phyloP scores from a whole-genome alignment of 2,888 invertebrate genomes.

The Oxyscelio sp. region DNA sequence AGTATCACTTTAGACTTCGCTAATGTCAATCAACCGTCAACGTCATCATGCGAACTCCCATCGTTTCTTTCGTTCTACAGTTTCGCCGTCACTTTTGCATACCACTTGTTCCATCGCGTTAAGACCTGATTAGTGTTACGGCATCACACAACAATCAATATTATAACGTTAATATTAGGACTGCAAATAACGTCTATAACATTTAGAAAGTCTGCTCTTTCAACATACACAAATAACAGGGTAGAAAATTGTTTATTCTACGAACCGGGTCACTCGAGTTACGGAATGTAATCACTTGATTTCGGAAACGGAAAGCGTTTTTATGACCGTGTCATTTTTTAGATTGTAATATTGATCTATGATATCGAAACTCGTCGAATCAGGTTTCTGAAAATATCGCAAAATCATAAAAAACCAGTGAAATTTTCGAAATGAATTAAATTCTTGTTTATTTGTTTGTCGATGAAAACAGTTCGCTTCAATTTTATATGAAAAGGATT shows the following conservation, averaged over 20 bases:
- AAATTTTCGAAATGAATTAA: no score
- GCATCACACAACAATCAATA: constrained; percentile 47
- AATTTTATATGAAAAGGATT: no score
- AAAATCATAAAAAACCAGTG: no score
- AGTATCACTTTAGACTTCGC: constrained; percentile 35
- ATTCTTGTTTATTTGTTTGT: no score
- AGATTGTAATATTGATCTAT: background rate
- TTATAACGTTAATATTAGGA: constrained; percentile 61
- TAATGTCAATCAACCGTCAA: constrained; percentile 53
- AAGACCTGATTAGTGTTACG: constrained; percentile 39
- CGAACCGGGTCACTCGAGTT: constrained; percentile 53
- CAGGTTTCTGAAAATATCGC: no score
- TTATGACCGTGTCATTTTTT: background rate
- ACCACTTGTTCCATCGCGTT: constrained; percentile 43
- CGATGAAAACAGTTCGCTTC: no score
- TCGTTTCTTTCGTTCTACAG: constrained; percentile 7
- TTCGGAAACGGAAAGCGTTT: background rate
- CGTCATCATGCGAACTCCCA: constrained; percentile 31
- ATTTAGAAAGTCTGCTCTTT: constrained; percentile 69
- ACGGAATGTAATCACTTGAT: background rate
- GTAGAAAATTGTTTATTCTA: constrained; percentile 61
- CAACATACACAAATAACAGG: constrained; percentile 67
- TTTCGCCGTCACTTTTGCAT: constrained; percentile 44
- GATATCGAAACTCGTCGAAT: no score
- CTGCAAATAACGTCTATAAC: constrained; percentile 58